Evolutionary conservation across 2,888 invertebrate genomes (phyloP), one percentile per base, ranked within the genome.

Genomic region (Nebria salina): DNA sequence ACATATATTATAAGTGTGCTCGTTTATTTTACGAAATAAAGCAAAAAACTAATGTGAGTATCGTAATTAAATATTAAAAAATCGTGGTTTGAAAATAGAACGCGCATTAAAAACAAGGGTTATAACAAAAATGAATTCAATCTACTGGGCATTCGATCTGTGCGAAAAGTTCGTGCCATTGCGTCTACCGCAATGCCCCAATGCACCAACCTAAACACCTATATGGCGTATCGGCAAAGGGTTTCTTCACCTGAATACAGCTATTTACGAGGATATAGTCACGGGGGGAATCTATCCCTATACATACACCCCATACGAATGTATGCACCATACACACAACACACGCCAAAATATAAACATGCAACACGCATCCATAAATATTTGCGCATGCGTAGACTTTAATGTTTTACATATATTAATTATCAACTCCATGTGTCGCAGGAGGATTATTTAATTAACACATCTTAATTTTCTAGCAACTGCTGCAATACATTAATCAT

Each of bases 141-240:
- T 54, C 54, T 54, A 54, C 54, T 54, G 54, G 54, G 54, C 8
- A 54, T 54, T 8, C 54, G 54, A 54, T 54, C 54, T 8, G 11
- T 54, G 54, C 13, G 11, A 54, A 54, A 54, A 54, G 13, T 11
- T 13, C 54, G 54, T 54, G 54, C 54, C 54, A 54, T 13, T 54
- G 54, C 54, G 54, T 54, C 54, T 54, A 54, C 54, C 54, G 54
- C 54, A 54, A 54, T 54, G 54, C 13, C 54, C 6, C 54, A 54
- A 54, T 54, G 54, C 54, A 54, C 54, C 54, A 54, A 54, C 54
- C 54, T 54, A 54, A 54, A 54, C 54, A 54, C 54, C 54, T 54
- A 54, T 54, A 54, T 54, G 13, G 54, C 13, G 13, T 54, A 54
- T 13, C 8, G 13, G 54, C 7, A 2, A 7, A 8, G 54, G 54